Evolutionary conservation across 1,140 invertebrate species (phyloP).

Genomic region (Dinoponera quadriceps): DNA sequence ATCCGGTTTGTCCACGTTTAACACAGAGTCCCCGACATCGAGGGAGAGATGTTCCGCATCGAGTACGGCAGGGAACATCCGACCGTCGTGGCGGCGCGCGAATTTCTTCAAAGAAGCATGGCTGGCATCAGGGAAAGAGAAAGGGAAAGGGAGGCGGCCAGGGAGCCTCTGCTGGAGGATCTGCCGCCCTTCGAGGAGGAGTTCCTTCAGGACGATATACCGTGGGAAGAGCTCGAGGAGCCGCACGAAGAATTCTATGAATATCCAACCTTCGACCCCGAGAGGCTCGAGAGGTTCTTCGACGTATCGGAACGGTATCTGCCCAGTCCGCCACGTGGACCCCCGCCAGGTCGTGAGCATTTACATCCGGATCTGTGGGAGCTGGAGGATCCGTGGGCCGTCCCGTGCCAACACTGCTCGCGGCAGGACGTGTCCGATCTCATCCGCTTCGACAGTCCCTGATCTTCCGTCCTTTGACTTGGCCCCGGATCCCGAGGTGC

Average conservation of each 20-base stretch:
- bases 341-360: slow-evolving; percentile 56
- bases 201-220: slow-evolving; percentile 62
- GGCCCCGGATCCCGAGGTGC: background rate
- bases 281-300: slow-evolving; percentile 74
- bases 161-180: slow-evolving; percentile 24
- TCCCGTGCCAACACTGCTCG: background rate
- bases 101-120: slow-evolving; percentile 52
- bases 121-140: slow-evolving; percentile 37
- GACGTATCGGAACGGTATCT: slow-evolving; percentile 69
- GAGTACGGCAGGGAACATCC: slow-evolving; percentile 69
- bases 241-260: background rate
- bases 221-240: slow-evolving; percentile 66
- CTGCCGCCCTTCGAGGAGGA: slow-evolving; percentile 65
- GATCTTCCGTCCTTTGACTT: background rate
- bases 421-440: slow-evolving; percentile 54
- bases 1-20: background rate
- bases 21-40: slow-evolving; percentile 58
- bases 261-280: slow-evolving; percentile 54
- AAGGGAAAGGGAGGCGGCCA: slow-evolving; percentile 55
- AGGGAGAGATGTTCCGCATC: slow-evolving; percentile 56
- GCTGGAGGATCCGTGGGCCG: slow-evolving; percentile 70
- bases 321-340: slow-evolving; percentile 13
- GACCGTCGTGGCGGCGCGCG: slow-evolving; percentile 63
- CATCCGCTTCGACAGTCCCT: slow-evolving; percentile 63
- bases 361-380: slow-evolving; percentile 69